A percentile compares a stretch with the other conserved stretches of the same genome.
Evolutionary conservation across 2,888 invertebrate genomes (phyloP).

Genomic region (Eristalis tenax): DNA sequence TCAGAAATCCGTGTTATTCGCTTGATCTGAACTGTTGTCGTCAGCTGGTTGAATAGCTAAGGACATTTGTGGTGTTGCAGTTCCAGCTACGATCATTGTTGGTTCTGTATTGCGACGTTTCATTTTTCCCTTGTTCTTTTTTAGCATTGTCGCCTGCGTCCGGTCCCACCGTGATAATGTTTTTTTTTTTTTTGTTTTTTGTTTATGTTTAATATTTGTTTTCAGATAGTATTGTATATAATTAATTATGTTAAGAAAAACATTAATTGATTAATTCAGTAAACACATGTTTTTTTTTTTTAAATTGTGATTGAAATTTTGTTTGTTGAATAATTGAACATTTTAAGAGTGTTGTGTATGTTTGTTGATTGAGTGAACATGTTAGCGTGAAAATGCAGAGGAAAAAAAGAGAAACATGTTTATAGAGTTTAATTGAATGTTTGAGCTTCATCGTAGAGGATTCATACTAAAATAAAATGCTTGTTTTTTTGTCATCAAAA

Average conservation of each 20-base stretch:
- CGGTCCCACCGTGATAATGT: slow-evolving; percentile 74
- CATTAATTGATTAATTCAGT: slow-evolving; percentile 11
- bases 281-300: slow-evolving; percentile 17
- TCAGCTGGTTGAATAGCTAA: slow-evolving; percentile 80
- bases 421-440: slow-evolving; percentile 16
- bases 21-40: slow-evolving; percentile 78
- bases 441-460: neutral
- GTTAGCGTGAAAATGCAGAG: slow-evolving; percentile 60
- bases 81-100: slow-evolving; percentile 84
- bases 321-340: slow-evolving; percentile 15
- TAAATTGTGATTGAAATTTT: neutral
- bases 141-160: slow-evolving; percentile 98
- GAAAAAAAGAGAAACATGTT: slow-evolving; percentile 55
- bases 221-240: neutral
- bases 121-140: slow-evolving; percentile 98
- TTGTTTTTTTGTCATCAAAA: neutral
- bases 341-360: slow-evolving; percentile 47
- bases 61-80: slow-evolving; percentile 80
- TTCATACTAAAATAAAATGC: slow-evolving; percentile 8
- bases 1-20: slow-evolving; percentile 85
- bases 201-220: slow-evolving; percentile 17
- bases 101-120: slow-evolving; percentile 97
- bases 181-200: slow-evolving; percentile 21
- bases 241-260: slow-evolving; percentile 10
- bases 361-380: slow-evolving; percentile 33